Conservation (phyloP, 1,140 invertebrate genomes). For the Drosophila mauritiana region DNA sequence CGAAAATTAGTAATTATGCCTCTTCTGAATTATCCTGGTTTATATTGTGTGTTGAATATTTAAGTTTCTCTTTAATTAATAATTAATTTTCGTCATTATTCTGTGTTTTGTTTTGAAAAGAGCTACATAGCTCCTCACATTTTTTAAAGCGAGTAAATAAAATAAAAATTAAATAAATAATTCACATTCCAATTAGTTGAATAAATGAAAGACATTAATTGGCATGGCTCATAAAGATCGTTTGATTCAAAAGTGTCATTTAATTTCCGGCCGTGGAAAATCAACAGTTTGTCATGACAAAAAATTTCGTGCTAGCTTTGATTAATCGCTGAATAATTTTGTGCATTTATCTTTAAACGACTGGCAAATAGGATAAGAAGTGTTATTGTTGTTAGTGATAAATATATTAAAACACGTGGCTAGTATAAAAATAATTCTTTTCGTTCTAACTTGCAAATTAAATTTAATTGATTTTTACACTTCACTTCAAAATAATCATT, state of each 20-base stretch:
- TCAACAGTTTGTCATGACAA: neutral
- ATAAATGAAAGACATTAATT: constrained; percentile 8
- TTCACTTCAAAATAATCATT: neutral
- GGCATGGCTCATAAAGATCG: neutral
- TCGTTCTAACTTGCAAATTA: neutral
- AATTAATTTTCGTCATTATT: neutral
- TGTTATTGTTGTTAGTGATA: too few relatives aligned
- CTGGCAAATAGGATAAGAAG: too few relatives aligned
- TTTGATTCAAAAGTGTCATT: neutral
- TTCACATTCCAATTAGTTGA: neutral
- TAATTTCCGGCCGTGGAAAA: neutral
- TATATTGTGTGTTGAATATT: neutral
- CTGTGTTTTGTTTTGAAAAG: neutral
- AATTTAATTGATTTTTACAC: neutral
- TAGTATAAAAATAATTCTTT: too few relatives aligned
- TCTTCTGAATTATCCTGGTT: neutral
- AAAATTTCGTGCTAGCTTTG: neutral
- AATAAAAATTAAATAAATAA: neutral
- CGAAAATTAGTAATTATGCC: too few relatives aligned
- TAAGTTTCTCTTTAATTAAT: neutral
- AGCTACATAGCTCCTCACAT: neutral
- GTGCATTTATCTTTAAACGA: too few relatives aligned
- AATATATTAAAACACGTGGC: too few relatives aligned
- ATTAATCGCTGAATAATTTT: neutral
- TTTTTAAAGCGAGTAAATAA: too few relatives aligned